Evolutionary conservation across 2,888 invertebrate genomes (phyloP).

Genomic region (Lacanobia wlatinum): DNA sequence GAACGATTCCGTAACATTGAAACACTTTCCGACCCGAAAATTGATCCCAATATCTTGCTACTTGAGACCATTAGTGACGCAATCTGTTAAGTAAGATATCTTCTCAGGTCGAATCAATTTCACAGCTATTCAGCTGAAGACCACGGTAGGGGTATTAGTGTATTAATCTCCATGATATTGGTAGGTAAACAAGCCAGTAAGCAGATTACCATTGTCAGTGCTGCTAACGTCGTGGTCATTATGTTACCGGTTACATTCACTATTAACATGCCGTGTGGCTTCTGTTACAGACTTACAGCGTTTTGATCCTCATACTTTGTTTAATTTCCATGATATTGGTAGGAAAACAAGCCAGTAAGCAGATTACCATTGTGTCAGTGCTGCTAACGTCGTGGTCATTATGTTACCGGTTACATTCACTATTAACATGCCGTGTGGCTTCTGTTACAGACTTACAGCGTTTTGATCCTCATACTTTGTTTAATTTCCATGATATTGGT

Average conservation of each 20-base stretch:
- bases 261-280: constrained; percentile 20
- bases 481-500: constrained; percentile 34
- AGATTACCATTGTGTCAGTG: constrained; percentile 47
- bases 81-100: no score
- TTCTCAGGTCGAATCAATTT: no score
- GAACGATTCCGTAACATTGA: no score
- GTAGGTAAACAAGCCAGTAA: constrained; percentile 22
- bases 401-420: constrained; percentile 41
- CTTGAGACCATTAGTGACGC: no score
- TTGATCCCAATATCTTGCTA: not conserved
- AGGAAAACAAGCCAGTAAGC: constrained; percentile 30
- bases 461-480: not conserved
- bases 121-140: not conserved
- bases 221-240: constrained; percentile 39
- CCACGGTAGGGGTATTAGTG: not conserved
- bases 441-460: not conserved
- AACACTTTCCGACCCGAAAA: not conserved
- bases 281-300: not conserved
- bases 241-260: constrained; percentile 41
- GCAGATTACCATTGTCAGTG: constrained; percentile 48
- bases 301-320: not conserved
- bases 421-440: constrained; percentile 20
- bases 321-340: constrained; percentile 34
- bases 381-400: constrained; percentile 39
- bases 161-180: constrained; percentile 38